Evolutionary conservation across 2,797 vertebrate genomes (phyloP), one percentile per base, ranked within the genome.

Genomic region (Tympanoctomys barrerae): DNA sequence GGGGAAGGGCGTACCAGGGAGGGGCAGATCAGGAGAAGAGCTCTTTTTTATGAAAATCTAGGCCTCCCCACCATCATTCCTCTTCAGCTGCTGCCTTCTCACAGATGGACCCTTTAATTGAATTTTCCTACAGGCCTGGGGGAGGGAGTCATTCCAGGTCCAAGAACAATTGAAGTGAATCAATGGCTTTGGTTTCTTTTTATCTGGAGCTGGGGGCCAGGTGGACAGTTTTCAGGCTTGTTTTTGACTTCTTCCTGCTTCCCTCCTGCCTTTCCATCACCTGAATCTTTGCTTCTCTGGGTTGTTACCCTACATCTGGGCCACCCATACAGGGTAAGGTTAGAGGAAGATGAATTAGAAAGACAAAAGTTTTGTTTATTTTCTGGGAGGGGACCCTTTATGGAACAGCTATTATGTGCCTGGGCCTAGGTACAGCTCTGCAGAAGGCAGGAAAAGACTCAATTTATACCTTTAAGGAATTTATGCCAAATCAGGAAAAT

Each of bases 31-130:
- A 31, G 59, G 71, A 92, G 83, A 49, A 59, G 84, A 61, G 80
- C 93, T 97, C 97, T 98, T 98, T 98, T 98, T 98, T 96, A 98
- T 98, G 97, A 99, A 98, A 98, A 98, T 97, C 96, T 89, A 77
- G 98, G 97, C 98, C 97, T 98, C 98, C 97, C 98, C 97, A 98
- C 97, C 97, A 97, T 97, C 98, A 97, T 98, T 97, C 94, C 98
- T 98, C 97, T 97, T 98, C 98, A 98, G 98, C 97, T 98, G 98
- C 98, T 98, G 97, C 98, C 98, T 98, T 98, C 98, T 98, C 98
- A 95, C 98, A 99, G 98, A 98, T 98, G 98, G 98, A 98, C 97
- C 96, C 98, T 98, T 98, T 99, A 98, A 98, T 98, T 99, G 98
- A 98, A 98, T 98, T 98, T 98, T 98, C 98, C 98, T 98, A 97